phyloP scores from a whole-genome alignment of 92 coral and sea anemone genomes.

The Parazoanthus darwini region DNA sequence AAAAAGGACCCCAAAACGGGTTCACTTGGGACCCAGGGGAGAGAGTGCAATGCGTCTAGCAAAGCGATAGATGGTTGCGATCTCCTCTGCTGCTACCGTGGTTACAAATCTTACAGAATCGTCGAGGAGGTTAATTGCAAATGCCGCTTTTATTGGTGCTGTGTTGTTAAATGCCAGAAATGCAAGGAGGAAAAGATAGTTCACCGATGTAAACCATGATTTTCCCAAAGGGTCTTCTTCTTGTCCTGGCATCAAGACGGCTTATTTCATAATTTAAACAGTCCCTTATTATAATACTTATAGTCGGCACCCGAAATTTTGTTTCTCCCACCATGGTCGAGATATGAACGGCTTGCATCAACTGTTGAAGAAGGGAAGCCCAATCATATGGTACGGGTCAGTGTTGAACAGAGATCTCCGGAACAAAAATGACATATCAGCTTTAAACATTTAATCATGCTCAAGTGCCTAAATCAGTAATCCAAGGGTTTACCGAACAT shows the following conservation, averaged over 20 bases:
- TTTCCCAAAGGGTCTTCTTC: not conserved
- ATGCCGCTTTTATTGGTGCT: conserved; percentile 92
- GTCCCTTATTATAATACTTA: too few species aligned
- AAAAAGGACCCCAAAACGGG: conserved; percentile 65
- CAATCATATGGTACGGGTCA: not conserved
- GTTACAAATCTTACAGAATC: conserved; percentile 44
- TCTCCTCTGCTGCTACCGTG: conserved; percentile 84
- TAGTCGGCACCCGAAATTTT: not conserved
- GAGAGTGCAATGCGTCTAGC: conserved; percentile 81
- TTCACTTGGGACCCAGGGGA: conserved; percentile 84
- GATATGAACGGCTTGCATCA: not conserved
- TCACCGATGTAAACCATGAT: conserved; percentile 53
- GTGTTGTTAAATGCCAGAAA: conserved; percentile 75
- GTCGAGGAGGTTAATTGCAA: conserved; percentile 64
- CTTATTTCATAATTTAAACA: not conserved
- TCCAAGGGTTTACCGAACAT: conserved; percentile 35
- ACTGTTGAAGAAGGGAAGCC: not conserved
- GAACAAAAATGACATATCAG: not conserved
- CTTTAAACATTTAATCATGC: not conserved
- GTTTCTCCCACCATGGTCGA: not conserved
- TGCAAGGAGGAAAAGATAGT: conserved; percentile 62
- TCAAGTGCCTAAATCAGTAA: conserved; percentile 1
- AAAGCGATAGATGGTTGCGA: conserved; percentile 88
- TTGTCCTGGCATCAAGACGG: not conserved
- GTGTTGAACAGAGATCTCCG: not conserved